Evolutionary conservation across 2,797 vertebrate genomes (phyloP), one percentile per base, ranked within the genome.

Genomic region (Megaceryle alcyon): DNA sequence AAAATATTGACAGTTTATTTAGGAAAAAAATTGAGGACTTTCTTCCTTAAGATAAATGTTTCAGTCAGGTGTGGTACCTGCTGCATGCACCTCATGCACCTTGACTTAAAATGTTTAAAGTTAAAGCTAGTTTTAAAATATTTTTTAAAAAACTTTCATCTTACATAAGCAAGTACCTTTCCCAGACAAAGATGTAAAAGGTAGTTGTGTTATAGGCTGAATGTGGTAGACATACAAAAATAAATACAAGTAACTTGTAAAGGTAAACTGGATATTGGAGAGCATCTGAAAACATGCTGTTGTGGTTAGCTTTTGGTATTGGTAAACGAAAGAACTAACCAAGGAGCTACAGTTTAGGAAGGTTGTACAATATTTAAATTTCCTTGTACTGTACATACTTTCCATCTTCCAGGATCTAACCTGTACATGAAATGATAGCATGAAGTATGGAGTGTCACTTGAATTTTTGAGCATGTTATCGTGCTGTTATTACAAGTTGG

Each of bases 1-100:
- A 65, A 79, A 35, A 48, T n/a, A n/a, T 2, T 3, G 1, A 12
- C 77, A 51, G 11, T 19, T 77, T 76, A 18, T 69, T 76, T 33
- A 8, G 14, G 8, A 20, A 12, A 13, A 8, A 20, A 66, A 60
- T 46, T 3, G 3, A 41, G 14, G 1, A 0, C 2, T 37, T 86
- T 48, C 17, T 43, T 88, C 25, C 16, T 61, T 15, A 75, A 33
- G 51, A 11, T 10, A 23, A 29, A 3, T 43, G 35, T 28, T 81
- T 57, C 7, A 9, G 29, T 85, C 10, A 11, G 31, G 21, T 53
- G 16, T 11, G 22, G 49, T 57, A 12, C 19, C 5, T 35, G 25
- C 64, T 37, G 51, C 26, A 53, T 29, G 28, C 15, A 51, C 56
- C 56, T 59, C n/a, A 35, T 59, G 33, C n/a, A 25, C 9, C 57